phyloP scores from a whole-genome alignment of 2,888 invertebrate species.

The Latheticus oryzae region DNA sequence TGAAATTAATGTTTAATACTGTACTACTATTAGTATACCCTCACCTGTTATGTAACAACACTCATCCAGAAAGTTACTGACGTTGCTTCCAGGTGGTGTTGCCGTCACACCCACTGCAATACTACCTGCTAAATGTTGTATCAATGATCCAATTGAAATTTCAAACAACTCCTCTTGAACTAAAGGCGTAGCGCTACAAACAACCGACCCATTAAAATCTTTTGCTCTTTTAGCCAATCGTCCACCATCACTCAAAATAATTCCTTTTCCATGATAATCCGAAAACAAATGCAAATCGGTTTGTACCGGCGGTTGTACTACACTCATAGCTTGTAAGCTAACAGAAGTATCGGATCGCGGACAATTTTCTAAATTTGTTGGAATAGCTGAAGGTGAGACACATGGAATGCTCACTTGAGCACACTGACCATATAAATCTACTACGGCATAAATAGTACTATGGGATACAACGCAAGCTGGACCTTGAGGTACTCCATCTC shows the following conservation, averaged over 20 bases:
- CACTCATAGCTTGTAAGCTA: conserved; percentile 60
- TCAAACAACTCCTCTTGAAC: conserved; percentile 84
- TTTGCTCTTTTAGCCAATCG: conserved; percentile 66
- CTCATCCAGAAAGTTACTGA: conserved; percentile 75
- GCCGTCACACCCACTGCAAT: conserved; percentile 84
- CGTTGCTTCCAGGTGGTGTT: conserved; percentile 69
- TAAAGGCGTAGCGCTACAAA: conserved; percentile 80
- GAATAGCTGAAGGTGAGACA: conserved; percentile 58
- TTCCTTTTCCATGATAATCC: conserved; percentile 77
- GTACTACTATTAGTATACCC: no score
- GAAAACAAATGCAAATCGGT: conserved; percentile 67
- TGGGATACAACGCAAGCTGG: conserved; percentile 84
- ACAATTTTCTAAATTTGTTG: conserved; percentile 53
- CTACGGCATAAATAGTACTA: conserved; percentile 89
- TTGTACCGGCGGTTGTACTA: conserved; percentile 59
- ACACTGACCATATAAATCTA: conserved; percentile 95
- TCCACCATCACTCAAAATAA: conserved; percentile 76
- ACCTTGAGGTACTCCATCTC: conserved; percentile 89
- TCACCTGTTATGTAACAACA: conserved; percentile 76
- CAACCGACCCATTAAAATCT: conserved; percentile 68
- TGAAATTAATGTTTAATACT: no score
- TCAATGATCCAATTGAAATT: conserved; percentile 75
- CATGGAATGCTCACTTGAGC: conserved; percentile 79
- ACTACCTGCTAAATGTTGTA: conserved; percentile 77
- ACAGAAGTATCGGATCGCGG: conserved; percentile 62